Conservation (phyloP, 1,140 invertebrate genomes). For the Pseudomyrmex flavicornis region DNA sequence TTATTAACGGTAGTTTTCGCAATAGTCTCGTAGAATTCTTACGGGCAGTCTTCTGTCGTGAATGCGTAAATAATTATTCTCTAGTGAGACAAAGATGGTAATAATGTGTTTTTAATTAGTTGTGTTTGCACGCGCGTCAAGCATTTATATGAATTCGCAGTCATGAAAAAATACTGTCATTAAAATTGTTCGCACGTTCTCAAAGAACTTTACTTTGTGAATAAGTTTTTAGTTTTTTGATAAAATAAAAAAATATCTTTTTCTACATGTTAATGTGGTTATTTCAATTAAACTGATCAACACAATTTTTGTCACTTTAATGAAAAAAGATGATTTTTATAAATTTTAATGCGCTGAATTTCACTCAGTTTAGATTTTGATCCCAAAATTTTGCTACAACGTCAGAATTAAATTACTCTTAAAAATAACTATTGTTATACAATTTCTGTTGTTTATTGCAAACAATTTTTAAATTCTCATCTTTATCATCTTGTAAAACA, state of each 20-base stretch:
- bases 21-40: conserved; percentile 52
- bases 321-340: not conserved
- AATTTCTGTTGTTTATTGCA: too few relatives aligned
- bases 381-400: too few relatives aligned
- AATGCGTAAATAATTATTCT: conserved; percentile 50
- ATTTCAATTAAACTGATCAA: not conserved
- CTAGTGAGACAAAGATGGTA: conserved; percentile 22
- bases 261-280: not conserved
- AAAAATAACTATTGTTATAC: too few relatives aligned
- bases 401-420: too few relatives aligned
- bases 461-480: too few relatives aligned
- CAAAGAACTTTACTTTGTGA: not conserved
- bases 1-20: conserved; percentile 59
- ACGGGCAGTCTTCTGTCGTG: conserved; percentile 34
- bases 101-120: conserved; percentile 58
- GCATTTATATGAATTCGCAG: conserved; percentile 23
- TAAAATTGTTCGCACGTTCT: not conserved
- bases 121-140: conserved; percentile 37
- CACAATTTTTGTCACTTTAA: not conserved
- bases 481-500: too few relatives aligned
- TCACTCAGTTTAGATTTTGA: too few relatives aligned
- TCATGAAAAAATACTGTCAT: not conserved
- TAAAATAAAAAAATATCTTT: not conserved
- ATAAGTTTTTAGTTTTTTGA: not conserved
- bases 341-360: too few relatives aligned